Conservation (phyloP, 2,797 vertebrate species). For the Pseudochirops corinnae region DNA sequence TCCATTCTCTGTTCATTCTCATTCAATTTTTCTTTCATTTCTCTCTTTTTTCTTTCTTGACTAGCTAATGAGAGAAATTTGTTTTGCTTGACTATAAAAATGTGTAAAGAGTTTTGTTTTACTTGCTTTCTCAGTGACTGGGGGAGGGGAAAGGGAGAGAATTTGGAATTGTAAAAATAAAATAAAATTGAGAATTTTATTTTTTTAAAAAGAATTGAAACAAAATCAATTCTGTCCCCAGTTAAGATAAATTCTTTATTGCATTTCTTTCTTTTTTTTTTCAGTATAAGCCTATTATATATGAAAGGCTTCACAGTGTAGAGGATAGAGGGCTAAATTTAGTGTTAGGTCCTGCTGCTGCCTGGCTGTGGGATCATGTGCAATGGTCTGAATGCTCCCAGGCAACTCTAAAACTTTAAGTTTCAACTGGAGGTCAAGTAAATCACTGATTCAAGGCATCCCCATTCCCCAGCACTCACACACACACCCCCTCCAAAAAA, state of each 20-base stretch:
- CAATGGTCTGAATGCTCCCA: neutral
- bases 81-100: neutral
- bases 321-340: neutral
- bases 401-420: neutral
- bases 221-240: neutral
- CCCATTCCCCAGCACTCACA: neutral
- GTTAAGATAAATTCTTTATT: neutral
- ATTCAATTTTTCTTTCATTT: neutral
- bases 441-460: neutral
- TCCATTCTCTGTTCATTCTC: neutral
- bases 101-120: neutral
- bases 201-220: neutral
- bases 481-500: neutral
- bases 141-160: neutral
- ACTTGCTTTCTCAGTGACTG: neutral
- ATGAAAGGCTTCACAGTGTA: neutral
- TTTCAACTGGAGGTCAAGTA: neutral
- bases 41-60: neutral
- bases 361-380: neutral
- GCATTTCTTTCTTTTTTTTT: neutral
- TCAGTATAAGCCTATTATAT: neutral
- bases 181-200: neutral
- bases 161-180: neutral
- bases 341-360: neutral
- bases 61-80: no score